phyloP scores from a whole-genome alignment of 2,797 vertebrate species.

The Rhynchotus rufescens region DNA sequence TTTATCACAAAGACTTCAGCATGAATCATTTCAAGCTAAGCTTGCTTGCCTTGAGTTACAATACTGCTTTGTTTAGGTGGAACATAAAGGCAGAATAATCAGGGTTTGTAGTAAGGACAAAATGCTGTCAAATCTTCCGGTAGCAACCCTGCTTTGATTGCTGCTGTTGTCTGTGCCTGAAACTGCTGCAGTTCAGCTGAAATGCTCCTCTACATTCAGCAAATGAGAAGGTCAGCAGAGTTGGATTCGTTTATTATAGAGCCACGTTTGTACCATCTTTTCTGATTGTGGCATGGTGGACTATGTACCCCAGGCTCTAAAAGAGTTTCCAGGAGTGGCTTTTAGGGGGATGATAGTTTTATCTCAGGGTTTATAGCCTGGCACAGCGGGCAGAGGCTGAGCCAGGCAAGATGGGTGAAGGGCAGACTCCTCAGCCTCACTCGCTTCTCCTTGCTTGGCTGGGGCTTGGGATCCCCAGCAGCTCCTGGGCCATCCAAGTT shows the following conservation, averaged over 20 bases:
- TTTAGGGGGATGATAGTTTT: not conserved
- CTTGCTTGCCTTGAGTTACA: not conserved
- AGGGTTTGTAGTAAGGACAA: not conserved
- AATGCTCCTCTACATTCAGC: not conserved
- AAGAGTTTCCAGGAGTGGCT: not conserved
- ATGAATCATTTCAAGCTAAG: not conserved
- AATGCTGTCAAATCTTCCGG: not conserved
- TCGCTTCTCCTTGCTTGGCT: not conserved
- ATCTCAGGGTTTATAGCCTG: not conserved
- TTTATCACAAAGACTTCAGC: constrained; percentile 2
- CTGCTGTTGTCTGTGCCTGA: not conserved
- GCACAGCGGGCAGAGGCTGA: not conserved
- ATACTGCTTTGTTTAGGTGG: not conserved
- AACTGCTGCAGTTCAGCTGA: not conserved
- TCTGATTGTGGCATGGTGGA: not conserved
- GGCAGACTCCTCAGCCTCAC: not conserved
- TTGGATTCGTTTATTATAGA: not conserved
- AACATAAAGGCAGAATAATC: not conserved
- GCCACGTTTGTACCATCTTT: not conserved
- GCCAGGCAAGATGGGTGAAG: not conserved
- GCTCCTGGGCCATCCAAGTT: not conserved
- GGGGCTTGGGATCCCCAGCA: not conserved
- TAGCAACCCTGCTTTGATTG: not conserved
- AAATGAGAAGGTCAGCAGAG: not conserved
- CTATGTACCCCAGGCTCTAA: not conserved